Evolutionary conservation across 2,113 vertebrate genomes (phyloP), one percentile per base, ranked within the genome.

Genomic region (Syrrhaptes paradoxus): DNA sequence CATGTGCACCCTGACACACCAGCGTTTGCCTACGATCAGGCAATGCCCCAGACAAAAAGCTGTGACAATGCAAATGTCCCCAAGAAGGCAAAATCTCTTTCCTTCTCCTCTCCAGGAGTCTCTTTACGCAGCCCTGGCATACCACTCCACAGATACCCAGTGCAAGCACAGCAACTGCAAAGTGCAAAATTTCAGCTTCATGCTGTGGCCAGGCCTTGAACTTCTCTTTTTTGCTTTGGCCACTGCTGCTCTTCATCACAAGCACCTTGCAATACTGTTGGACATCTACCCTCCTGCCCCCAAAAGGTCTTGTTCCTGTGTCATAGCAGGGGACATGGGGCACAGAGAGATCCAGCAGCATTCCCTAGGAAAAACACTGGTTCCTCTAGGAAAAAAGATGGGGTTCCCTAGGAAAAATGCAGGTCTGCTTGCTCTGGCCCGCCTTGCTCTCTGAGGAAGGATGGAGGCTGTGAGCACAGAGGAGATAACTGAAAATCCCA

Each of bases 271-370:
- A 76, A 25, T 36, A 32, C 11, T 36, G 25, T 11, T 43, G 13
- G 20, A n/a, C 4, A 1, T 24, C 36, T 34, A 85, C 3, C 7
- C 17, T 57, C 22, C n/a, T 24, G 24, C 3, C 9, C 16, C 0
- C 15, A n/a, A n/a, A 83, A 7, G 29, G 12, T 49, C 24, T 75
- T 81, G 16, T 14, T 70, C 15, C 41, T 2, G 0, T 13, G 32
- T 48, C 3, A 0, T 34, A 89, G 29, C 1, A 19, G 29, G 8
- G 17, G 32, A 46, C 0, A 0, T 17, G 31, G 20, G 4, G 24
- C 7, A 2, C 24, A 85, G 21, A 84, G 4, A 59, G 31, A 67
- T 49, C 21, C n/a, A 45, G 20, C 46, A 92, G 61, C 34, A 68
- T 20, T 10, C 15, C 26, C 46, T 45, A 58, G 58, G 48, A 43